Evolutionary conservation across 1,140 invertebrate species (phyloP).

Genomic region (Drosophila dunni): DNA sequence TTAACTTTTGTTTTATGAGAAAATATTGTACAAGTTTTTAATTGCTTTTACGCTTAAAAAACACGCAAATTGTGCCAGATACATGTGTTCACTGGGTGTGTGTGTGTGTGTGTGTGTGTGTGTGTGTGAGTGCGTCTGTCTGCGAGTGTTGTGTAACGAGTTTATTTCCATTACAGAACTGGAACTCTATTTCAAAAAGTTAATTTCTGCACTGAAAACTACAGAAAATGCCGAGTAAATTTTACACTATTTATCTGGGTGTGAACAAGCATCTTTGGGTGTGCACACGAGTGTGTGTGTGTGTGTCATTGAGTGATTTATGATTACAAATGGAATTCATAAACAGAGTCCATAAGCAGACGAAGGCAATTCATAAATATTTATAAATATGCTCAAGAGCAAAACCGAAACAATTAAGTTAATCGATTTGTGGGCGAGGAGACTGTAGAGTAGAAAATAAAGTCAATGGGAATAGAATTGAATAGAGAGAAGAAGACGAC

Average conservation of each 20-base stretch:
- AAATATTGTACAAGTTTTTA: conserved; percentile 69
- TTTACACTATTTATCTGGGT: conserved; percentile 7
- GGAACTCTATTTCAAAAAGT: conserved; percentile 16
- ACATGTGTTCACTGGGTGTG: neutral
- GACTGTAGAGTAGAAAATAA: neutral
- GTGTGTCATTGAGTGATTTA: conserved; percentile 38
- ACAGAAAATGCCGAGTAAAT: conserved; percentile 20
- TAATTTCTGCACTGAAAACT: conserved; percentile 30
- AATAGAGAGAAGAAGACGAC: neutral
- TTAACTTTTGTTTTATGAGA: conserved; percentile 68
- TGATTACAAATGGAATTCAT: conserved; percentile 45
- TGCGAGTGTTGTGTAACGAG: conserved; percentile 36
- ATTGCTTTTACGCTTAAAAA: conserved; percentile 62
- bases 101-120: conserved; percentile 5
- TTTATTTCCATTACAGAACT: conserved; percentile 42
- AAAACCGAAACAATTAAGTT: conserved; percentile 61
- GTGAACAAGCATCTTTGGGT: neutral
- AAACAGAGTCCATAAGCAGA: conserved; percentile 11
- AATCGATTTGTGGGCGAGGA: conserved; percentile 53
- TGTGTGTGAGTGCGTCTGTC: conserved; percentile 24
- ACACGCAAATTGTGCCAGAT: conserved; percentile 41
- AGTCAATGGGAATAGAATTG: too few species aligned
- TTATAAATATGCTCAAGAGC: conserved; percentile 42
- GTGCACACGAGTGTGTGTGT: neutral
- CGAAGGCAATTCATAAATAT: conserved; percentile 53